Conservation (phyloP, 2,888 invertebrate genomes). For the Diachrysia chrysitis region DNA sequence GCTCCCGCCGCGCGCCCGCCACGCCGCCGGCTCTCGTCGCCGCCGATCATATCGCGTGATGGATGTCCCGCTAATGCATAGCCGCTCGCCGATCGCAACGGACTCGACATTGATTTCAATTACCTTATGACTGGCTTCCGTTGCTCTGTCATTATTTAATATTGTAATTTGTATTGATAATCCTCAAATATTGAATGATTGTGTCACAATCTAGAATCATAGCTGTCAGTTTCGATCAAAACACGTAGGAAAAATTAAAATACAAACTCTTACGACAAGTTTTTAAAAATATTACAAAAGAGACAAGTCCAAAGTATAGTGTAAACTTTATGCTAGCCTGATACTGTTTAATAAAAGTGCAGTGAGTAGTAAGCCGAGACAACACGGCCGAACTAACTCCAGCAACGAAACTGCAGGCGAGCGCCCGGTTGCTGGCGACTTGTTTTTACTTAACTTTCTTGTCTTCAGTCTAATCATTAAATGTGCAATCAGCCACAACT, state of each 20-base stretch:
- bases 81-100: conserved; percentile 12
- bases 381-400: not conserved
- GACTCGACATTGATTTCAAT: conserved; percentile 21
- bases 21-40: conserved; percentile 5
- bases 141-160: not conserved
- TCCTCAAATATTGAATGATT: not conserved
- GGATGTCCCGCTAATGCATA: conserved; percentile 33
- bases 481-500: not conserved
- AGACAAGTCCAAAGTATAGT: not conserved
- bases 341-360: conserved; percentile 6
- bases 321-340: conserved; percentile 1
- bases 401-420: conserved; percentile 1
- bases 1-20: not conserved
- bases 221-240: not conserved
- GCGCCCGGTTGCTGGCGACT: not conserved
- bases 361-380: not conserved
- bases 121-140: conserved; percentile 5
- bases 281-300: not conserved
- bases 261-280: not conserved
- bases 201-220: not conserved
- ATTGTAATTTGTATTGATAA: not conserved
- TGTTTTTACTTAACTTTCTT: conserved; percentile 3
- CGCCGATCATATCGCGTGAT: conserved; percentile 37
- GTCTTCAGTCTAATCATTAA: conserved; percentile 4
- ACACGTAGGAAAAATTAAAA: not conserved